Evolutionary conservation across 2,888 invertebrate genomes (phyloP).

Genomic region (Lampropteryx suffumata): DNA sequence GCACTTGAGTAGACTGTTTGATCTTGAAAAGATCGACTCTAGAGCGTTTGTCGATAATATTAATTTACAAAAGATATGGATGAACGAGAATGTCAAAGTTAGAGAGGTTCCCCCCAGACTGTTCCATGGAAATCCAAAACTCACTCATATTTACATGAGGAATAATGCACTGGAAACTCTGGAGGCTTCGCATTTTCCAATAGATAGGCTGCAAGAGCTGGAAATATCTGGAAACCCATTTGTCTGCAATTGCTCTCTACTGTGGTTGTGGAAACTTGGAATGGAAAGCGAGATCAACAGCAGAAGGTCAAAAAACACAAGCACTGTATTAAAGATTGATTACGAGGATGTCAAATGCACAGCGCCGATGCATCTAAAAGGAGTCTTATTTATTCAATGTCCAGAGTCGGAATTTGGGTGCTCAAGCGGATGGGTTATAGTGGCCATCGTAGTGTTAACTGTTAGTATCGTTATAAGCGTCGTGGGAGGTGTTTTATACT

Average conservation of each 20-base stretch:
- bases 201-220: conserved; percentile 89
- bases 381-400: conserved; percentile 79
- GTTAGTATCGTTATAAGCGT: conserved; percentile 80
- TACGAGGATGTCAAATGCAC: conserved; percentile 83
- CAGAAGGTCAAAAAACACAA: conserved; percentile 63
- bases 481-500: conserved; percentile 75
- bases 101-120: conserved; percentile 89
- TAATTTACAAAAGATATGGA: conserved; percentile 88
- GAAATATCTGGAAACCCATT: conserved; percentile 92
- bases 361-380: conserved; percentile 81
- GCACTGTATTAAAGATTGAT: conserved; percentile 77
- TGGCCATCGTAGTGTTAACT: conserved; percentile 77
- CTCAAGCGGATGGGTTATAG: conserved; percentile 84
- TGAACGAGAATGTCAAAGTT: conserved; percentile 90
- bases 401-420: conserved; percentile 85
- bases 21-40: conserved; percentile 87
- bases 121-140: conserved; percentile 91
- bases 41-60: conserved; percentile 93
- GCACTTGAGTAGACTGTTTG: conserved; percentile 87
- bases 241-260: conserved; percentile 92
- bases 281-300: conserved; percentile 68
- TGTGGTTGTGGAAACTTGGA: conserved; percentile 92
- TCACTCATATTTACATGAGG: conserved; percentile 89
- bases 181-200: conserved; percentile 91
- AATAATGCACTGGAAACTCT: conserved; percentile 89